phyloP scores from a whole-genome alignment of 2,797 vertebrate genomes.

The Clarias platycephalus region DNA sequence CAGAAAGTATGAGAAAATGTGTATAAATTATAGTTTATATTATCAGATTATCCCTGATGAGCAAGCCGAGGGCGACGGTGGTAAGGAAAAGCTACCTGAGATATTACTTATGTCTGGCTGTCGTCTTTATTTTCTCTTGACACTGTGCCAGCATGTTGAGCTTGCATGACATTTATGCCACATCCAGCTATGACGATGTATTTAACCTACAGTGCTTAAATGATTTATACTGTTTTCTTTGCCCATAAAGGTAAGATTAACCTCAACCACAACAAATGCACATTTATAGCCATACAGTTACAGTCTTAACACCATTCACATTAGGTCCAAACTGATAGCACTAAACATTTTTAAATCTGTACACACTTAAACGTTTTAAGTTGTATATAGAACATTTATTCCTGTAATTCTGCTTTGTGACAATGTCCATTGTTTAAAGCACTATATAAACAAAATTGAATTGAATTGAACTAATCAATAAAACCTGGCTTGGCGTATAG shows the following conservation, averaged over 20 bases:
- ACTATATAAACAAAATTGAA: background rate
- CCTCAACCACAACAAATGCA: too few relatives aligned
- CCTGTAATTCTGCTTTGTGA: background rate
- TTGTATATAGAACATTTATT: background rate
- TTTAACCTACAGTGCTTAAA: background rate
- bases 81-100: too few relatives aligned
- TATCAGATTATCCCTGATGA: too few relatives aligned
- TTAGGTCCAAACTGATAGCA: too few relatives aligned
- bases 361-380: too few relatives aligned
- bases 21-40: too few relatives aligned
- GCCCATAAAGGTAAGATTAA: background rate
- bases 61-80: too few relatives aligned
- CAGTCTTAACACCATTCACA: too few relatives aligned
- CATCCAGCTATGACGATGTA: background rate
- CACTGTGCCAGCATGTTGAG: background rate
- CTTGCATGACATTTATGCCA: background rate
- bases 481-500: conserved; percentile 1
- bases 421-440: background rate
- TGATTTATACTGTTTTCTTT: background rate
- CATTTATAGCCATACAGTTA: too few relatives aligned
- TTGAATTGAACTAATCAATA: background rate
- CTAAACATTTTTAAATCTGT: too few relatives aligned
- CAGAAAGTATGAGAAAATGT: too few relatives aligned
- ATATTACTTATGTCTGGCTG: background rate
- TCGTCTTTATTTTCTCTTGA: background rate